Evolutionary conservation across 1,140 invertebrate species (phyloP), one percentile per base, ranked within the genome.

Genomic region (Cyclargus thomasi): DNA sequence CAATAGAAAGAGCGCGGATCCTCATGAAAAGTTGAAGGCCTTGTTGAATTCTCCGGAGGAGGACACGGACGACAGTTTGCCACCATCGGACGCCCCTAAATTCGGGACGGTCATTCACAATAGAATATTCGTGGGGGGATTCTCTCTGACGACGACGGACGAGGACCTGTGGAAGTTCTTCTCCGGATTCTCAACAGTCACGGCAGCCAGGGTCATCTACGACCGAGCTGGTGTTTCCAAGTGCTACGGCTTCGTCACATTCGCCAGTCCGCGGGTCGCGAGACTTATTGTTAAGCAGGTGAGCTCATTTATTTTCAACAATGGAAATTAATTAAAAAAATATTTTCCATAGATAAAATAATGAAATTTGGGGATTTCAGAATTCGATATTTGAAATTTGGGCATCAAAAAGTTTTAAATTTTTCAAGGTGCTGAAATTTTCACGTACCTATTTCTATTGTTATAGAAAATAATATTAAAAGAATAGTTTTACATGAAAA

Each of bases 161-260:
- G 93, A 94, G 53, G 96, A 97, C 84, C 85, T 97, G 70, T 93
- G 94, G 84, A 94, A 95, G 78, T 92, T 97, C 39, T 97, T 97
- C 87, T 96, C 95, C 57, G 92, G 93, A 35, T 98, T 97, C 90
- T 97, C 97, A 14, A 95, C 95, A 62, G 97, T 99, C 1, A 97
- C 96, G 79, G 97, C 95, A 36, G 96, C 97, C 29, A 98, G 99
- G 91, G 98, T 99, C 71, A 98, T 99, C 76, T 94, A 95, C 75
- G 97, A 99, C 87, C 91, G 97, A 75, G 97, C 96, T 71, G 97
- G 97, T 2, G 96, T 98, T 0, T 98, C 97, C 47, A 98, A 98
- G 92, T 97, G 97, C 62, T 98, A 97, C 78, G 97, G 97, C 4
- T 98, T 99, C 91, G 97, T 99, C 57, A 99, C 98, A 16, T 99